Percentiles rank a stretch among this genome's conserved stretches.
Evolutionary conservation across 2,113 vertebrate species (phyloP).

Genomic region (Chunga burmeisteri): DNA sequence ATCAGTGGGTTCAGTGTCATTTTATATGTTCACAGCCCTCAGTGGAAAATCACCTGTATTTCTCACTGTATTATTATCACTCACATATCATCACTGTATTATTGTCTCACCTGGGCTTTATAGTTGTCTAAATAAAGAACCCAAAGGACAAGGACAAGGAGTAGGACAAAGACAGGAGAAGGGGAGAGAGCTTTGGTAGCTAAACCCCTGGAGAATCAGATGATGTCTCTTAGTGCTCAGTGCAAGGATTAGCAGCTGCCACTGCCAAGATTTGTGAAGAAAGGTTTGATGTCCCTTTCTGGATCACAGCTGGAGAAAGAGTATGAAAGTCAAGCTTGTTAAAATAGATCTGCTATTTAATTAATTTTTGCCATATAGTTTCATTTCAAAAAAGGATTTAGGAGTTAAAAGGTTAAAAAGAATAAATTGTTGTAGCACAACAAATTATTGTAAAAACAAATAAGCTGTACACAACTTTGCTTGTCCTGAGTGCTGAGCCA

Average conservation of each 20-base stretch:
- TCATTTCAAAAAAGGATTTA: not conserved
- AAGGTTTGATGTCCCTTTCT: not conserved
- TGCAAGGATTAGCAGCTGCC: not conserved
- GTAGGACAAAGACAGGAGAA: not conserved
- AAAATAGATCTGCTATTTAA: not conserved
- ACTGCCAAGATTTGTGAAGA: not conserved
- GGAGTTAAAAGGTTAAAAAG: not conserved
- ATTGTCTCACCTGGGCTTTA: not conserved
- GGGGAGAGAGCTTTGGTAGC: not conserved
- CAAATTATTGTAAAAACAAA: not conserved
- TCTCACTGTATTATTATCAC: not conserved
- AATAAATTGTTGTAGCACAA: not conserved
- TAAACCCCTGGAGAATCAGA: not conserved
- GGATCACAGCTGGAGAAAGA: not conserved
- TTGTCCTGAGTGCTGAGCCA: not conserved
- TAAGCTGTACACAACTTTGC: not conserved
- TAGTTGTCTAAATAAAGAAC: not conserved
- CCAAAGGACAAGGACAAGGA: not conserved
- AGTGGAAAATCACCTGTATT: not conserved
- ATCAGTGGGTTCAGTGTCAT: not conserved
- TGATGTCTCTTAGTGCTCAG: not conserved
- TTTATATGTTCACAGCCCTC: not conserved
- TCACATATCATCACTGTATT: not conserved
- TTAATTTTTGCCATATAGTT: not conserved
- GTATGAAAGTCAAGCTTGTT: not conserved